phyloP scores from a whole-genome alignment of 1,140 invertebrate genomes.

The Bilobella aurantiaca region DNA sequence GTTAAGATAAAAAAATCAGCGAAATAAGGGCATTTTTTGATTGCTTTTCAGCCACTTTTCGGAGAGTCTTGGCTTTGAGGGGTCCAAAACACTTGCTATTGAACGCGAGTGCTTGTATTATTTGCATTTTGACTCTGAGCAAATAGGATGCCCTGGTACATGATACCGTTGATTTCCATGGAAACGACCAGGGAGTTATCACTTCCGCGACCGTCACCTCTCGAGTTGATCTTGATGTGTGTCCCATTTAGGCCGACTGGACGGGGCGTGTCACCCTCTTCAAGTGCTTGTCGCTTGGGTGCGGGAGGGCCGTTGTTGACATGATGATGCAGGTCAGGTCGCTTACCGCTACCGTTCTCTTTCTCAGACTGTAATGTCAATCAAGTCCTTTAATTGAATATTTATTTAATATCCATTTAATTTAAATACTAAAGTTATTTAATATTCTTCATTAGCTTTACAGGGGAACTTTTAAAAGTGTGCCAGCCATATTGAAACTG shows the following conservation, averaged over 20 bases:
- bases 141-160: slow-evolving; percentile 77
- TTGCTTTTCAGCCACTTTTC: background rate
- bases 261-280: slow-evolving; percentile 40
- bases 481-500: no score
- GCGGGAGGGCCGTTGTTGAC: slow-evolving; percentile 36
- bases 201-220: slow-evolving; percentile 57
- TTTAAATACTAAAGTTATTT: no score
- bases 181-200: slow-evolving; percentile 85
- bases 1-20: background rate
- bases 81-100: no score
- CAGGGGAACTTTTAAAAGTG: no score
- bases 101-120: background rate
- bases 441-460: background rate
- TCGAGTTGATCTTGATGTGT: slow-evolving; percentile 78
- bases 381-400: no score
- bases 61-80: no score
- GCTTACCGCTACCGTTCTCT: slow-evolving; percentile 52
- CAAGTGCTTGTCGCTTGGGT: slow-evolving; percentile 41
- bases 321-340: slow-evolving; percentile 36
- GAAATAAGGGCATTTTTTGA: background rate
- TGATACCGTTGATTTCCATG: slow-evolving; percentile 90
- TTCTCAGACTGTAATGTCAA: slow-evolving; percentile 25
- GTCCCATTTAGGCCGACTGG: slow-evolving; percentile 44
- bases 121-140: slow-evolving; percentile 51
- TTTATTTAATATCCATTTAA: no score